These are phyloP conservation scores for Ascaphus truei DNA, from an alignment of 2,113 vertebrate genomes.

Conservation along the genomic window DNA sequence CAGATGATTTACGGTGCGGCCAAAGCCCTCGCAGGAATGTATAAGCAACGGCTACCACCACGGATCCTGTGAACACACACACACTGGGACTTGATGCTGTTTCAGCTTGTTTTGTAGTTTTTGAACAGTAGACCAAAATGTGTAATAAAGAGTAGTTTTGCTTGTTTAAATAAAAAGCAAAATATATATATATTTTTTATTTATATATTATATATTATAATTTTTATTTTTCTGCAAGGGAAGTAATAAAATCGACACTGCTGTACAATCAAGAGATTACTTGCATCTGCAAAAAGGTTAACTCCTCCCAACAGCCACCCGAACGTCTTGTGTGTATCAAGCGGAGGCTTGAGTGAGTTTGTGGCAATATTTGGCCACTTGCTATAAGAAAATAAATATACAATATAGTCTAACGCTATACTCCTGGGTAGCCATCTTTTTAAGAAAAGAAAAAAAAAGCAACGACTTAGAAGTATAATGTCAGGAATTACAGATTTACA, in stretches of 20 bases:
- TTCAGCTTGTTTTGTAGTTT: constrained; percentile 4
- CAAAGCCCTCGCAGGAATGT: constrained; percentile 86
- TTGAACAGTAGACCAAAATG: background rate
- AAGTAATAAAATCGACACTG: background rate
- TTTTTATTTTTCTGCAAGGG: background rate
- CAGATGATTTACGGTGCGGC: constrained; percentile 89
- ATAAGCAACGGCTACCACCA: constrained; percentile 80
- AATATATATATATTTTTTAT: too few relatives aligned
- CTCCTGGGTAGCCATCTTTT: background rate
- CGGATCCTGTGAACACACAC: constrained; percentile 62
- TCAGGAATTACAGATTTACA: too few relatives aligned
- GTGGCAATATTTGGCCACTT: too few relatives aligned
- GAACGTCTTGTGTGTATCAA: too few relatives aligned
- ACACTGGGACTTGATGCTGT: background rate
- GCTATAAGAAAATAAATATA: too few relatives aligned
- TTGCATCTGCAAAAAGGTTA: too few relatives aligned
- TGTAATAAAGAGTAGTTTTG: background rate
- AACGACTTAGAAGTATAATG: too few relatives aligned
- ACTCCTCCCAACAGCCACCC: too few relatives aligned
- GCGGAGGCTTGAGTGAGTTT: too few relatives aligned
- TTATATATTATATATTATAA: too few relatives aligned
- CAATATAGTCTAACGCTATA: background rate
- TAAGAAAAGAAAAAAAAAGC: background rate
- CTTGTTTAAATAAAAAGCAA: background rate
- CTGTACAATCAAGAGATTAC: background rate